These are phyloP conservation scores for Otocyon megalotis DNA, from an alignment of 2,113 vertebrate species.

Conservation along the genomic window DNA sequence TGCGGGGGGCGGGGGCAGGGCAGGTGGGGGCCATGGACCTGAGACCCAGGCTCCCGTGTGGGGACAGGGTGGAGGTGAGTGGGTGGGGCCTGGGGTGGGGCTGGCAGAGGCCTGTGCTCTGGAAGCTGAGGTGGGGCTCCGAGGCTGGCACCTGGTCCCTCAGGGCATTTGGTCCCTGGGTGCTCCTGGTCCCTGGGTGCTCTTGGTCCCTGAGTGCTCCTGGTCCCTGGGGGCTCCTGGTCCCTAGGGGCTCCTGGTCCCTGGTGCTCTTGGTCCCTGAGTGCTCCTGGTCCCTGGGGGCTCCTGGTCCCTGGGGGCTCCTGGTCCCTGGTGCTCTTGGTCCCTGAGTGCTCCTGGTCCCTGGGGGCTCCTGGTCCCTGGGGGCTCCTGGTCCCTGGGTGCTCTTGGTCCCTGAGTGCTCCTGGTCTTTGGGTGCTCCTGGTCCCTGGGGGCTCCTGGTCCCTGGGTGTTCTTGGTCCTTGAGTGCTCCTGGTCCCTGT, in stretches of 20 bases:
- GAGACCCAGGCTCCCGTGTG: not conserved
- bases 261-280: too few species aligned
- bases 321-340: too few species aligned
- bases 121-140: not conserved
- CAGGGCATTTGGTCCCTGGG: not conserved
- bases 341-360: not conserved
- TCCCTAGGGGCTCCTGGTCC: not conserved
- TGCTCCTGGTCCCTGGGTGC: not conserved
- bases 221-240: not conserved
- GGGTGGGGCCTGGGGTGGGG: not conserved
- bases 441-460: not conserved
- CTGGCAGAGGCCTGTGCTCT: not conserved
- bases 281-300: not conserved
- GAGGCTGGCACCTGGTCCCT: not conserved
- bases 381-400: not conserved
- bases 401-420: not conserved
- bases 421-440: not conserved
- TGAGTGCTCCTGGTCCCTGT: not conserved
- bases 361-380: not conserved
- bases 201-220: not conserved
- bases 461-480: not conserved
- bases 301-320: not conserved
- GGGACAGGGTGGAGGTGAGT: not conserved
- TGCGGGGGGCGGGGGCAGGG: not conserved
- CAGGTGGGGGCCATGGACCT: fast-evolving